Conservation (phyloP, 2,113 vertebrate genomes). For the Steatornis caripensis region DNA sequence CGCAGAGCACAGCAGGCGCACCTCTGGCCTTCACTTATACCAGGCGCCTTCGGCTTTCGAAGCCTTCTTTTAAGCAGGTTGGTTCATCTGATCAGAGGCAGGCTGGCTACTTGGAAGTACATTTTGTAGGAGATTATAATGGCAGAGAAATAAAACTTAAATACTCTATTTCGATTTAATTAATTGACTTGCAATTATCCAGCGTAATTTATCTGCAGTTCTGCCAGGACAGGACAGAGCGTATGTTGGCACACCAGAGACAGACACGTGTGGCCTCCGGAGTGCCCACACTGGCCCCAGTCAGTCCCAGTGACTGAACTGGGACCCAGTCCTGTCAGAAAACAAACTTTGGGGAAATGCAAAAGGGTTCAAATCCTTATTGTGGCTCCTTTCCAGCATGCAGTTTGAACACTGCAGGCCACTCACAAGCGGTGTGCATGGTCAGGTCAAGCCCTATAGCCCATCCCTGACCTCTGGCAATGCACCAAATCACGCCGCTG, state of each 20-base stretch:
- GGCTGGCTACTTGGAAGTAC: background rate
- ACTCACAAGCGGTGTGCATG: background rate
- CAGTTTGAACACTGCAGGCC: background rate
- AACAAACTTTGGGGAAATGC: background rate
- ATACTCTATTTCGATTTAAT: background rate
- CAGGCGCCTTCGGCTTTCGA: background rate
- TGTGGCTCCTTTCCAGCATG: background rate
- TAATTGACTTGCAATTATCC: background rate
- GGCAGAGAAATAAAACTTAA: background rate
- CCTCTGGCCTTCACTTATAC: background rate
- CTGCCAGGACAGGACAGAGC: background rate
- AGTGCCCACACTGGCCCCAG: background rate
- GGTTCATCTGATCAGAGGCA: background rate
- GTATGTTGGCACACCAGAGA: background rate
- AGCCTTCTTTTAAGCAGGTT: background rate
- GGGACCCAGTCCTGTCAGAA: background rate
- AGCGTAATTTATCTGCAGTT: background rate
- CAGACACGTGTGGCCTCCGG: fast-evolving
- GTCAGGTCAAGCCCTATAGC: fast-evolving
- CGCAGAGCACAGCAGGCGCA: fast-evolving
- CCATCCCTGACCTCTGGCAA: background rate
- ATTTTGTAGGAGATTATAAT: background rate
- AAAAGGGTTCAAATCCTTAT: background rate
- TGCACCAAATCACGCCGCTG: background rate
- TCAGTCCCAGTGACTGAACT: fast-evolving